Base-by-base conservation (phyloP, 2,888 invertebrate genomes). In the Cyclophora punctaria region DNA sequence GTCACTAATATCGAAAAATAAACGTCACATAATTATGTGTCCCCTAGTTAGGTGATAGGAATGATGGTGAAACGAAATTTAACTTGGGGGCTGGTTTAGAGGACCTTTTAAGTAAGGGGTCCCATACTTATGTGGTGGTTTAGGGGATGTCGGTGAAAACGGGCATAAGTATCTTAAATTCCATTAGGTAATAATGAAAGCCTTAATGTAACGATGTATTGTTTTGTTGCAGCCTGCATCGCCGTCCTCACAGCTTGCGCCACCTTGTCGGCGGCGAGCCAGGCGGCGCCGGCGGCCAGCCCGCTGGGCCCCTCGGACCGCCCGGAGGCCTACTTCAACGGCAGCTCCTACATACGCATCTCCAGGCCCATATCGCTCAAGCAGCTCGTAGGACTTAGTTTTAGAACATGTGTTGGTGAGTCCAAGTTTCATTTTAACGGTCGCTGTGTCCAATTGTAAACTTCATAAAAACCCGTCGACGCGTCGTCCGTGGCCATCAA, bases 281-380 rank as follows among this genome's bases (percentile, higher is more conserved):
- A 55, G 50, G 79, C 74, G 52, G 37, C 37, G 37, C 20, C 20
- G 20, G 20, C 20, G 20, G 78, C 71, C 40, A 73, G 67, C 7
- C 86, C 87, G 37, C 75, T 80, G 51, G 91, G 91, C 7, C 90
- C 90, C 51, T 90, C 91, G 48, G 90, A 91, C 63, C 89, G 92
- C 50, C 92, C 94, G 50, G 96, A 96, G 83, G 95, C 94, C 45
- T 96, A 94, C 80, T 95, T 96, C 83, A 95, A 96, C 83, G 94
- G 94, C 63, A 93, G 93, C 66, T 92, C 95, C 33, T 94, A 93
- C 77, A 90, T 95, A 60, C 90, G 93, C 71, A 89, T 96, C 60
- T 83, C 91, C 59, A 91, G 92, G 55, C 93, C 94, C 51, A 91
- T 95, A 73, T 93, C 94, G 52, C 91, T 95, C 66, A 93, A 93